Evolutionary conservation across 64 coral and sea anemone species (phyloP).

Genomic region (Pocillopora damicornis): DNA sequence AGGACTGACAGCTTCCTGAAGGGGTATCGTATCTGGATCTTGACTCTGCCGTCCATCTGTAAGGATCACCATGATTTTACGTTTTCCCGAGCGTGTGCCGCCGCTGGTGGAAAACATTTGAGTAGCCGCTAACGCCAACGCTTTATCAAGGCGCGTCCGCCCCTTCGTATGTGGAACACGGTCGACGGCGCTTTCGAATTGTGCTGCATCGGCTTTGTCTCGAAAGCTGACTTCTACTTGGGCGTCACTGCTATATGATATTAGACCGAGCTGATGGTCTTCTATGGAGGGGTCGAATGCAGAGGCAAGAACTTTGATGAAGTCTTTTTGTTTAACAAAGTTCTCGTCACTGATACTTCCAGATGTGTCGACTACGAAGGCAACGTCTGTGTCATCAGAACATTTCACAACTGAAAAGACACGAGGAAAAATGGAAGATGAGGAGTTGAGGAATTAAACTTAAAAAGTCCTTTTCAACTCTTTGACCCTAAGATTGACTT

Average conservation of each 20-base stretch:
- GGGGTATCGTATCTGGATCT: conserved; percentile 41
- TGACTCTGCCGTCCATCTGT: conserved; percentile 79
- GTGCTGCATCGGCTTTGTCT: conserved; percentile 10
- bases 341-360: conserved; percentile 66
- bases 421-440: background rate
- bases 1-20: conserved; percentile 33
- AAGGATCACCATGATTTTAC: conserved; percentile 64
- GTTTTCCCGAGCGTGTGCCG: conserved; percentile 39
- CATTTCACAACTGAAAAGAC: conserved; percentile 36
- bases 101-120: conserved; percentile 40
- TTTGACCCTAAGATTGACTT: too few species aligned
- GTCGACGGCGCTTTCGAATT: conserved; percentile 58
- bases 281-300: conserved; percentile 38
- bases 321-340: conserved; percentile 68
- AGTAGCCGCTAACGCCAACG: conserved; percentile 40
- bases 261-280: conserved; percentile 45
- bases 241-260: conserved; percentile 59
- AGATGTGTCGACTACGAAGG: conserved; percentile 76
- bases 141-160: conserved; percentile 66
- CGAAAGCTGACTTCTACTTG: conserved; percentile 47
- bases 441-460: background rate
- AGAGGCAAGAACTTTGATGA: conserved; percentile 58
- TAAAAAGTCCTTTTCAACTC: too few species aligned
- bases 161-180: conserved; percentile 56
- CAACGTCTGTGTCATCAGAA: conserved; percentile 55